Evolutionary conservation across 2,888 invertebrate species (phyloP).

Genomic region (Lymantria monacha): DNA sequence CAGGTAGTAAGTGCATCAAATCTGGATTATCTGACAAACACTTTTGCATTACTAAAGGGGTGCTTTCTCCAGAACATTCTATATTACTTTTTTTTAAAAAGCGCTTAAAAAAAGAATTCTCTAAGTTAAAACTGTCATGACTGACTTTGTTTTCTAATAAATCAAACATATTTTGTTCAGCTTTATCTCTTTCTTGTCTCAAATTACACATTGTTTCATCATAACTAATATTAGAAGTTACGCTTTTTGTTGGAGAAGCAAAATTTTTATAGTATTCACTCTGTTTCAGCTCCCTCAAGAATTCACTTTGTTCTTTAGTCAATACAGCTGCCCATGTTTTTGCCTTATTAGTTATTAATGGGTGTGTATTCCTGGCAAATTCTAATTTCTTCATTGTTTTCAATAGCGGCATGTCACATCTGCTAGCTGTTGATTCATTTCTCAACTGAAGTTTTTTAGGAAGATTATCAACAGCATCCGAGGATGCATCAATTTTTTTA

Average conservation of each 20-base stretch:
- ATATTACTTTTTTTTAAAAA: conserved; percentile 67
- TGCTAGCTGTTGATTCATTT: background rate
- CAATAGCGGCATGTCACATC: background rate
- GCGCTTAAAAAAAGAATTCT: conserved; percentile 84
- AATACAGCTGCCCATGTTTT: conserved; percentile 74
- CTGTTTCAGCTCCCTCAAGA: conserved; percentile 66
- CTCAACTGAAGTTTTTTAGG: background rate
- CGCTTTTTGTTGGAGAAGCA: conserved; percentile 66
- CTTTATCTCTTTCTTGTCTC: conserved; percentile 69
- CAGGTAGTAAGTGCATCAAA: conserved; percentile 59
- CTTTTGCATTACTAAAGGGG: conserved; percentile 67
- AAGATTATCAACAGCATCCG: background rate
- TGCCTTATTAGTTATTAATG: conserved; percentile 60
- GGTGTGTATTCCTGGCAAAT: conserved; percentile 63
- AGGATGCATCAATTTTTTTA: background rate
- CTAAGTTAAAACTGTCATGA: conserved; percentile 87
- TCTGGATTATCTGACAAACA: conserved; percentile 62
- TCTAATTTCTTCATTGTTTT: conserved; percentile 28
- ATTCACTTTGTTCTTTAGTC: conserved; percentile 72
- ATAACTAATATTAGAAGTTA: conserved; percentile 58
- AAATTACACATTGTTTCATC: conserved; percentile 54
- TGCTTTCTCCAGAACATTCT: conserved; percentile 68
- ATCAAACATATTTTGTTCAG: conserved; percentile 89
- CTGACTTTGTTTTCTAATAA: conserved; percentile 88
- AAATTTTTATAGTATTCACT: conserved; percentile 75